Conservation (phyloP, 2,113 vertebrate species). For the Eretmochelys imbricata region DNA sequence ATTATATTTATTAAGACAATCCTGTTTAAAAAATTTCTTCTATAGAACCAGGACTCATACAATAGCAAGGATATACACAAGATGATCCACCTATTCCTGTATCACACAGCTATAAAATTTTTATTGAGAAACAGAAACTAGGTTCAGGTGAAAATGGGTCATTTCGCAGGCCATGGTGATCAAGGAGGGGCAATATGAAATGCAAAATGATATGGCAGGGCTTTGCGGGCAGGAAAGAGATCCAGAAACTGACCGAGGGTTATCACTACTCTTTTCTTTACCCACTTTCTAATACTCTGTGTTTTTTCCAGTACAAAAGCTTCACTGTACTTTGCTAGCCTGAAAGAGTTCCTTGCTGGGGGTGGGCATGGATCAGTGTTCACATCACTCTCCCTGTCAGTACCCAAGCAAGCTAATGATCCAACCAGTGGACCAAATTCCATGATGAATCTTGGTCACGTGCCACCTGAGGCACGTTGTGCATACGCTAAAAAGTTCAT, state of each 20-base stretch:
- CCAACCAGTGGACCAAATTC: too few species aligned
- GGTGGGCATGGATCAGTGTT: too few species aligned
- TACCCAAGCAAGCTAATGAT: too few species aligned
- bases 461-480: too few species aligned
- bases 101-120: background rate
- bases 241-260: background rate
- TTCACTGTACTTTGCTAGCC: background rate
- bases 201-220: background rate
- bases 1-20: background rate
- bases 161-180: background rate
- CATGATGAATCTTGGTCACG: too few species aligned
- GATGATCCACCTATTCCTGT: background rate
- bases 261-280: background rate
- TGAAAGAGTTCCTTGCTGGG: conserved; percentile 1
- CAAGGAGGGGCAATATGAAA: background rate
- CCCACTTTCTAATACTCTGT: background rate
- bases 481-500: too few species aligned
- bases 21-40: background rate
- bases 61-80: background rate
- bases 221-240: background rate
- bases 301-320: background rate
- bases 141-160: background rate
- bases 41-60: background rate
- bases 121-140: background rate
- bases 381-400: too few species aligned